These are phyloP conservation scores for Alligator mississippiensis DNA, from an alignment of 2,113 vertebrate genomes.

Conservation along the genomic window DNA sequence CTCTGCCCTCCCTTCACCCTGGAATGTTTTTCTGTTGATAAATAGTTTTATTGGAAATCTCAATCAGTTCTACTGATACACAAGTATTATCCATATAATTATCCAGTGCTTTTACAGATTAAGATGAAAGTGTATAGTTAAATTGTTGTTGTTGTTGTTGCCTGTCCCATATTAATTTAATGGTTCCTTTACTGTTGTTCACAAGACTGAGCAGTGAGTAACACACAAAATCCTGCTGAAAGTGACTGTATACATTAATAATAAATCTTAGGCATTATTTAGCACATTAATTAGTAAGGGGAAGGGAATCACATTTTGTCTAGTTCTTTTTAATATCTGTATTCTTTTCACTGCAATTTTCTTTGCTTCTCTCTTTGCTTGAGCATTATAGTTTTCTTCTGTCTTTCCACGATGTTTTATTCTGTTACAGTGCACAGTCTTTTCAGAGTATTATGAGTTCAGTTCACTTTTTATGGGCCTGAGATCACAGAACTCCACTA, in stretches of 20 bases:
- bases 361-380: not conserved
- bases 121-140: too few species aligned
- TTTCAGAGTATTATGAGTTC: not conserved
- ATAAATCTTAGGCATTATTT: not conserved
- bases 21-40: too few species aligned
- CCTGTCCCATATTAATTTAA: too few species aligned
- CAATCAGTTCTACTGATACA: too few species aligned
- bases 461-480: not conserved
- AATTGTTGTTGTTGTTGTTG: too few species aligned
- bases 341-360: not conserved
- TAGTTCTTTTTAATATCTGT: not conserved
- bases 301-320: accelerated
- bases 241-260: not conserved
- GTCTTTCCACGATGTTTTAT: not conserved
- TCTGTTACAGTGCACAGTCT: not conserved
- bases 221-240: too few species aligned
- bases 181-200: too few species aligned
- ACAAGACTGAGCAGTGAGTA: not conserved
- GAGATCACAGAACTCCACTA: not conserved
- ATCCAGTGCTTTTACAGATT: too few species aligned
- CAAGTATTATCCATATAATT: too few species aligned
- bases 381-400: not conserved
- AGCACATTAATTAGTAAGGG: not conserved
- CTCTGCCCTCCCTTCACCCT: too few species aligned
- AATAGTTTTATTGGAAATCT: too few species aligned